A percentile compares a stretch with the other conserved stretches of the same genome.
phyloP scores from a whole-genome alignment of 2,113 vertebrate genomes.

The Thamnaconus septentrionalis region DNA sequence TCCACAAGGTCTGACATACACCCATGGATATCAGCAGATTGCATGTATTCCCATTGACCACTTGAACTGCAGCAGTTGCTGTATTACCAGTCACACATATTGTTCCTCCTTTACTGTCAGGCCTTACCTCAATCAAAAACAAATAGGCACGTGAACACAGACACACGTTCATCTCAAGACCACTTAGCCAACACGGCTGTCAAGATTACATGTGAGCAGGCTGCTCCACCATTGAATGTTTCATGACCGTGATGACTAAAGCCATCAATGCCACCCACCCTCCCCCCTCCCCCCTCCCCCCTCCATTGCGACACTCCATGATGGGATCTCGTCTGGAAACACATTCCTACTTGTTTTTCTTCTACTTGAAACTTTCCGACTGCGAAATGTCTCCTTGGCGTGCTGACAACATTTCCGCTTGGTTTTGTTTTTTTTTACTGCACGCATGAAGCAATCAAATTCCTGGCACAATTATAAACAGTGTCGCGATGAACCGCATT shows the following conservation, averaged over 20 bases:
- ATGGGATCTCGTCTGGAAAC: constrained; percentile 23
- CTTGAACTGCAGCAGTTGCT: too few relatives aligned
- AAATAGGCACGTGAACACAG: constrained; percentile 23
- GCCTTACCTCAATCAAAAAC: constrained; percentile 31
- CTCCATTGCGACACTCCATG: too few relatives aligned
- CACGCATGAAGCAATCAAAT: constrained; percentile 36
- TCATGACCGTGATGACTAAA: constrained; percentile 24
- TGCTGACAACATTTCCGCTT: too few relatives aligned
- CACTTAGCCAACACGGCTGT: constrained; percentile 38
- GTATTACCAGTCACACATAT: constrained; percentile 11
- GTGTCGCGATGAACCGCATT: constrained; percentile 49
- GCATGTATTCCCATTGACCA: too few relatives aligned
- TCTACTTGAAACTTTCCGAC: neutral
- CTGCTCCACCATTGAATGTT: constrained; percentile 34
- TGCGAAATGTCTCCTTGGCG: too few relatives aligned
- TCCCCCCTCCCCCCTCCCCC: constrained; percentile 14
- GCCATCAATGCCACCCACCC: constrained; percentile 1
- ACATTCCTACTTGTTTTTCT: constrained; percentile 6
- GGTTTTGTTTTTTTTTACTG: constrained; percentile 6
- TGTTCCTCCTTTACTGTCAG: constrained; percentile 23
- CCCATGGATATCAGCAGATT: too few relatives aligned
- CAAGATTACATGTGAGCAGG: constrained; percentile 12
- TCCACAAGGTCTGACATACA: too few relatives aligned
- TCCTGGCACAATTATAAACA: constrained; percentile 39
- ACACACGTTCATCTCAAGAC: constrained; percentile 27